These are phyloP conservation scores for Choristoneura fumiferana DNA, from an alignment of 1,140 invertebrate species.

Conservation along the genomic window DNA sequence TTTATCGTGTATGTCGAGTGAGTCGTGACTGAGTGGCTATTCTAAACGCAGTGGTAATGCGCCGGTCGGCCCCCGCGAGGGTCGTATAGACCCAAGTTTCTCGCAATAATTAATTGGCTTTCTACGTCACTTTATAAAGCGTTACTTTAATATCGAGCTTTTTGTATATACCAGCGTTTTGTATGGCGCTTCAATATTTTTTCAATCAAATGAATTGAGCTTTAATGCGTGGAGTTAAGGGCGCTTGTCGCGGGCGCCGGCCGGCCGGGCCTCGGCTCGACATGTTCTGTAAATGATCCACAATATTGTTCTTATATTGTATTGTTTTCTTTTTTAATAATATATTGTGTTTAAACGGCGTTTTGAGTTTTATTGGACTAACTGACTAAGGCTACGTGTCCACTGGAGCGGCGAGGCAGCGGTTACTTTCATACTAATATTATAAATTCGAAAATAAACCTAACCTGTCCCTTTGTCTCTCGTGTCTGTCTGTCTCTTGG, in stretches of 20 bases:
- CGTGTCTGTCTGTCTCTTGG: too few species aligned
- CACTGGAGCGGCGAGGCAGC: too few species aligned
- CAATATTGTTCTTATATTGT: conserved; percentile 73
- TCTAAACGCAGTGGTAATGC: background rate
- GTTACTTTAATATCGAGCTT: background rate
- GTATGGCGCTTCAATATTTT: background rate
- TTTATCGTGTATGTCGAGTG: background rate
- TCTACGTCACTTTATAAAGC: too few species aligned
- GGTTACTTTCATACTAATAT: too few species aligned
- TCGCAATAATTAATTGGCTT: too few species aligned
- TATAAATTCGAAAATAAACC: too few species aligned
- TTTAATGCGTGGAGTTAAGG: background rate
- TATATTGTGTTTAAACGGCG: conserved; percentile 73
- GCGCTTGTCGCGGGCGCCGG: background rate
- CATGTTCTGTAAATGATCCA: conserved; percentile 57
- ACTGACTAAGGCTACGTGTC: too few species aligned
- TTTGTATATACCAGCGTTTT: conserved; percentile 2
- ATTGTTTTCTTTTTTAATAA: conserved; percentile 76
- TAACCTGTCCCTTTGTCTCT: too few species aligned
- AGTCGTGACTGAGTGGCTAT: too few species aligned
- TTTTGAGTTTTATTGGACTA: too few species aligned
- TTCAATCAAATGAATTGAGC: background rate
- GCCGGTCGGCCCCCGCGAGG: too few species aligned
- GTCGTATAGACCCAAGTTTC: too few species aligned
- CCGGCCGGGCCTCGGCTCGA: conserved; percentile 16